These are phyloP conservation scores for Scopus umbretta DNA, from an alignment of 2,113 vertebrate genomes.

Conservation along the genomic window DNA sequence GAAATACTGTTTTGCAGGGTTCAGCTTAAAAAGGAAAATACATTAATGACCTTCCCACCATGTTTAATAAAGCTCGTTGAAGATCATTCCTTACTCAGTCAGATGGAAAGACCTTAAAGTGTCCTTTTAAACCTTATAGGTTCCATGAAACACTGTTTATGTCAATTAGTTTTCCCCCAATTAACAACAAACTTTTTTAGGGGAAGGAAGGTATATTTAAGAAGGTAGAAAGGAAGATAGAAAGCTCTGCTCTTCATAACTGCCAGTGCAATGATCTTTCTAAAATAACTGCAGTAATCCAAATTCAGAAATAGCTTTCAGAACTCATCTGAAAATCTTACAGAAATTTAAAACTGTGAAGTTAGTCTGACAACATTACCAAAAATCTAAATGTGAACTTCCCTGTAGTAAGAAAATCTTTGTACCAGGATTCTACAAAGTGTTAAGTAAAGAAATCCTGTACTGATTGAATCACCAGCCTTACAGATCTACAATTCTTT, in stretches of 20 bases:
- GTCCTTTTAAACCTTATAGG: neutral
- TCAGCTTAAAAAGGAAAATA: neutral
- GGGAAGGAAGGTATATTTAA: neutral
- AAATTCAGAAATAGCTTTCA: neutral
- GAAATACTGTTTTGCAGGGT: neutral
- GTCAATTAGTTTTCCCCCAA: neutral
- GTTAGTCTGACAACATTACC: neutral
- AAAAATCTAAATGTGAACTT: neutral
- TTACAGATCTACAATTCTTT: neutral
- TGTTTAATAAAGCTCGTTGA: neutral
- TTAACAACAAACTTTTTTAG: neutral
- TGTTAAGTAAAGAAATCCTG: neutral
- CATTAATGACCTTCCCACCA: neutral
- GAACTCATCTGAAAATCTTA: neutral
- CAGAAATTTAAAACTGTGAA: neutral
- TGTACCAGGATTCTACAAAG: neutral
- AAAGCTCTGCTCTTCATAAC: neutral
- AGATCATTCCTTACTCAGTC: neutral
- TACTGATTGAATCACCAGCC: neutral
- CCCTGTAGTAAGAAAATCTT: neutral
- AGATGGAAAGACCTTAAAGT: neutral
- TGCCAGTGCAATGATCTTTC: neutral
- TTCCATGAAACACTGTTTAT: neutral
- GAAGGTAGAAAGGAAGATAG: neutral
- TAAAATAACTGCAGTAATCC: neutral